These are phyloP conservation scores for Noctilio leporinus DNA, from an alignment of 2,113 vertebrate genomes.

Conservation along the genomic window DNA sequence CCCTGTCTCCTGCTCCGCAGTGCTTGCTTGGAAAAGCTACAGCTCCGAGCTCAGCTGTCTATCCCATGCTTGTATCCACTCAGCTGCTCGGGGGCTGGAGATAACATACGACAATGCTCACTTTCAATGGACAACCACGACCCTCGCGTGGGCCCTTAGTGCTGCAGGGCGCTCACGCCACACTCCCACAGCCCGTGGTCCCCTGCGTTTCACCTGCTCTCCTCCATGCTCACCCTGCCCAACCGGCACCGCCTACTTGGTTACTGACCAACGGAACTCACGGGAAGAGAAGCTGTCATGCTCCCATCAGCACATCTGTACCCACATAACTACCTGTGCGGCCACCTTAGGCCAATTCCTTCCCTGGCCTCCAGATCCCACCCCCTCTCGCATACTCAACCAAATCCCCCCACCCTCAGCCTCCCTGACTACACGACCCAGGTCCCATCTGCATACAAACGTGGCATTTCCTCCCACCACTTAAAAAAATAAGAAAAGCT, in stretches of 20 bases:
- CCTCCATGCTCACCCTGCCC: not conserved
- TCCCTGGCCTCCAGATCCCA: not conserved
- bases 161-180: not conserved
- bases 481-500: not conserved
- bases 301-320: not conserved
- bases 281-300: not conserved
- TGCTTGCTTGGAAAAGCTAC: not conserved
- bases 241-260: not conserved
- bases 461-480: not conserved
- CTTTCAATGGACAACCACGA: not conserved
- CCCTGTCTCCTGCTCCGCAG: not conserved
- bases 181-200: not conserved
- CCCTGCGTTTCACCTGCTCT: not conserved
- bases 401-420: not conserved
- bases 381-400: not conserved
- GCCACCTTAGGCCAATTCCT: not conserved
- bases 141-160: not conserved
- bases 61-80: not conserved
- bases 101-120: not conserved
- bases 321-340: not conserved
- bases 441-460: not conserved
- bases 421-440: not conserved
- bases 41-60: not conserved
- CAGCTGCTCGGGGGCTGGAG: not conserved
- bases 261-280: not conserved